Evolutionary conservation across 2,888 invertebrate species (phyloP).

Genomic region (Hydropsyche betteni): DNA sequence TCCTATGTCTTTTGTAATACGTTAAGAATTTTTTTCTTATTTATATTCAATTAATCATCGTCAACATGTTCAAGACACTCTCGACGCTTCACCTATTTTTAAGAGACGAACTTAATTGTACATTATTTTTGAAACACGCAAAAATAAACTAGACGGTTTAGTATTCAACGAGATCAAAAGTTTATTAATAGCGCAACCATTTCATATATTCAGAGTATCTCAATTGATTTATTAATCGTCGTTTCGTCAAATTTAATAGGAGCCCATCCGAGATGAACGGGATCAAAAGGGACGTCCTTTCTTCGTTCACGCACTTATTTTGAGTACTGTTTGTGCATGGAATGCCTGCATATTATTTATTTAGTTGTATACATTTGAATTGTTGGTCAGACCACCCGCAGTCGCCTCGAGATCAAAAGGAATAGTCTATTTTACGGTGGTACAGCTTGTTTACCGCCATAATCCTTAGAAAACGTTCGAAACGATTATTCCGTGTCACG

Average conservation of each 20-base stretch:
- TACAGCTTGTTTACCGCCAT: background rate
- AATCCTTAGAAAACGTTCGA: background rate
- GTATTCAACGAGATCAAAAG: background rate
- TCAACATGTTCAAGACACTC: background rate
- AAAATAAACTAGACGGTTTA: background rate
- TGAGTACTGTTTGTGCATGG: slow-evolving; percentile 1
- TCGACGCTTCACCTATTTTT: background rate
- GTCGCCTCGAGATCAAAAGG: slow-evolving; percentile 7
- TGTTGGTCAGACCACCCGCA: slow-evolving; percentile 1
- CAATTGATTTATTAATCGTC: slow-evolving; percentile 14
- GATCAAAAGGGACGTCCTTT: slow-evolving; percentile 18
- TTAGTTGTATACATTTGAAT: background rate
- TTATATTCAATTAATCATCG: slow-evolving; percentile 23
- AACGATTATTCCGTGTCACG: slow-evolving; percentile 8
- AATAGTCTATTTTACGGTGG: slow-evolving; percentile 1
- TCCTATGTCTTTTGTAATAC: background rate
- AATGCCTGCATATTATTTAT: slow-evolving; percentile 10
- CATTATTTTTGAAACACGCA: background rate
- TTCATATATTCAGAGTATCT: background rate
- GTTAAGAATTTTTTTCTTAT: slow-evolving; percentile 5
- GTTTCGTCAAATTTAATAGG: slow-evolving; percentile 26
- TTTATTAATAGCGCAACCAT: background rate
- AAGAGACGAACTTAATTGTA: background rate
- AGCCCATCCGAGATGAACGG: background rate
- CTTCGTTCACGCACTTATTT: background rate